These are phyloP conservation scores for Agrilus planipennis DNA, from an alignment of 1,140 invertebrate genomes.

Conservation along the genomic window DNA sequence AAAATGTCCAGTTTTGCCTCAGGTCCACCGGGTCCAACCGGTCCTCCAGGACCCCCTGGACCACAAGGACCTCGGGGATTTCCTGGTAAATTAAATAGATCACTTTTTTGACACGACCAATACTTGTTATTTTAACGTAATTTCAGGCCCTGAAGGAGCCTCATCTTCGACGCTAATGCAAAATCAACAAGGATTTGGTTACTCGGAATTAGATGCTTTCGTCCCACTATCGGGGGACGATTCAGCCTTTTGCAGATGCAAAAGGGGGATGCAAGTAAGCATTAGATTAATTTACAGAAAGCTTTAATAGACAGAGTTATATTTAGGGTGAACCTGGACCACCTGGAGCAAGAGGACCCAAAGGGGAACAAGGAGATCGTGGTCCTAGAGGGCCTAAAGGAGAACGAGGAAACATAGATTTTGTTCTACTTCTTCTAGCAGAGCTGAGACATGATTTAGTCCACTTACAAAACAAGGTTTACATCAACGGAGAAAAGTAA, in stretches of 20 bases:
- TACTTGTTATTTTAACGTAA: conserved; percentile 1
- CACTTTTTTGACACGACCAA: not conserved
- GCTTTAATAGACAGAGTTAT: not conserved
- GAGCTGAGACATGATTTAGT: conserved; percentile 50
- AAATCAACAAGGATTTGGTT: conserved; percentile 22
- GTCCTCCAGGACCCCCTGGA: conserved; percentile 35
- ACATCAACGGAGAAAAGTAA: conserved; percentile 42
- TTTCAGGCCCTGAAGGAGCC: conserved; percentile 10
- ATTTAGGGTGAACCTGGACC: conserved; percentile 45
- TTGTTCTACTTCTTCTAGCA: conserved; percentile 46
- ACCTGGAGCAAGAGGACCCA: conserved; percentile 43
- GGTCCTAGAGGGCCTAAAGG: conserved; percentile 45
- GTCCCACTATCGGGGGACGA: conserved; percentile 35
- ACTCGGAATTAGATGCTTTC: conserved; percentile 42
- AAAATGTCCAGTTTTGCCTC: conserved; percentile 42
- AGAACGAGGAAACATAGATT: conserved; percentile 46
- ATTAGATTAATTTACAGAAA: not conserved
- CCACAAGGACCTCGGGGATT: conserved; percentile 33
- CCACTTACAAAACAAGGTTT: conserved; percentile 46
- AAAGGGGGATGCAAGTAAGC: conserved; percentile 45
- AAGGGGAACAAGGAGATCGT: conserved; percentile 42
- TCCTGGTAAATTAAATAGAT: conserved; percentile 23
- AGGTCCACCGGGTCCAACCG: conserved; percentile 37
- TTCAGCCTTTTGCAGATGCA: conserved; percentile 37
- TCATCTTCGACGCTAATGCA: not conserved